Base-by-base conservation (phyloP, 2,888 invertebrate species). In the Xestia sexstrigata region DNA sequence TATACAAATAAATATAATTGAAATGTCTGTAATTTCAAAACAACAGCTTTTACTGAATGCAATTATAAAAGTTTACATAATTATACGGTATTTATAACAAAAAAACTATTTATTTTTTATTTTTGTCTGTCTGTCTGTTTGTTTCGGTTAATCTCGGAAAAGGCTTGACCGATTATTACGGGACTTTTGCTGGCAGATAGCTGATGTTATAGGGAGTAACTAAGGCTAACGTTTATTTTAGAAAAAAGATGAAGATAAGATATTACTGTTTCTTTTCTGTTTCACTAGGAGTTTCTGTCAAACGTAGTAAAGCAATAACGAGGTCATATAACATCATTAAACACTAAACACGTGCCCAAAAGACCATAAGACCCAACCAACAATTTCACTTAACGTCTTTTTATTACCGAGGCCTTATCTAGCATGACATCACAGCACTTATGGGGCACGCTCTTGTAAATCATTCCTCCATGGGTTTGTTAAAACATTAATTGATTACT, bases 401-500 rank as follows among this genome's bases (percentile, higher is more conserved):
- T 84, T 84, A 84, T 83, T 83, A 30, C 83, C 39, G 55, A 66
- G 69, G 49, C 78, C 72, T 87, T 88, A 89, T 88, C 88, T 88
- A 65, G 60, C 77, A 87, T 86, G 84, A 85, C 88, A 90, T 89
- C 83, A 82, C 82, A 77, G 85, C 90, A 89, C 89, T 89, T 85
- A 90, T 89, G 84, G 84, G 62, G 70, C 76, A 71, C 78, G 85
- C 83, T 77, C 86, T 85, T 89, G 78, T 89, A 88, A 90, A 87
- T 87, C 88, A 90, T 81, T 75, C 86, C 83, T 89, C 90, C 88
- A 89, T 90, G 84, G 81, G 81, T 82, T 82, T 82, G 88, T 88
- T 87, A 89, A 87, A 87, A 84, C 78, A 85, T 82, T 89, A 89
- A 89, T 92, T 88, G 90, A 90, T 91, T 88, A 89, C 76, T 79